Evolutionary conservation across 2,888 invertebrate genomes (phyloP).

Genomic region (Orgyia antiqua): DNA sequence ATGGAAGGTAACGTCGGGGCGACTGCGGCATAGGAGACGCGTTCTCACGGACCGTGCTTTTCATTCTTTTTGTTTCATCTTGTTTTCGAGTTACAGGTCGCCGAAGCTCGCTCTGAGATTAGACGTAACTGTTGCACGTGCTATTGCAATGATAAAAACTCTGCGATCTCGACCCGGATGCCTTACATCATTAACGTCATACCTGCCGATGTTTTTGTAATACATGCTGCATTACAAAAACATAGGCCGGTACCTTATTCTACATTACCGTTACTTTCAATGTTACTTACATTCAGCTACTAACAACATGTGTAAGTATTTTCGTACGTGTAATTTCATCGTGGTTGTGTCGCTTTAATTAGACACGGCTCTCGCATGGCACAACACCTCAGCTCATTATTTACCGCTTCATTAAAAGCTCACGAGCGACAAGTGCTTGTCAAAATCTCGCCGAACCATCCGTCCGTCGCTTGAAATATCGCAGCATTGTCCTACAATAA

Average conservation of each 20-base stretch:
- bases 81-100: conserved; percentile 74
- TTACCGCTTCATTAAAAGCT: conserved; percentile 76
- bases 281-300: conserved; percentile 29
- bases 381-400: conserved; percentile 73
- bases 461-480: conserved; percentile 64
- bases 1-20: conserved; percentile 53
- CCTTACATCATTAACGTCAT: conserved; percentile 48
- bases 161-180: conserved; percentile 43
- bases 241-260: conserved; percentile 26
- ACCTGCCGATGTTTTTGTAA: conserved; percentile 46
- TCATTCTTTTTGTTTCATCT: conserved; percentile 67
- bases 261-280: conserved; percentile 37
- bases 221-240: too few species aligned
- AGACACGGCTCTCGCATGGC: conserved; percentile 60
- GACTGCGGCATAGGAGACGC: conserved; percentile 58
- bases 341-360: conserved; percentile 59
- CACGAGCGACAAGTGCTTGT: conserved; percentile 66
- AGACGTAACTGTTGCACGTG: conserved; percentile 65
- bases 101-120: conserved; percentile 45
- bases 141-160: conserved; percentile 62
- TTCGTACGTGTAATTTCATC: too few species aligned
- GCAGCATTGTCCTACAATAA: conserved; percentile 69
- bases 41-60: conserved; percentile 76
- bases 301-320: conserved; percentile 43
- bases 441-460: conserved; percentile 66